These are phyloP conservation scores for Phlogophora meticulosa DNA, from an alignment of 2,888 invertebrate species.

Conservation along the genomic window DNA sequence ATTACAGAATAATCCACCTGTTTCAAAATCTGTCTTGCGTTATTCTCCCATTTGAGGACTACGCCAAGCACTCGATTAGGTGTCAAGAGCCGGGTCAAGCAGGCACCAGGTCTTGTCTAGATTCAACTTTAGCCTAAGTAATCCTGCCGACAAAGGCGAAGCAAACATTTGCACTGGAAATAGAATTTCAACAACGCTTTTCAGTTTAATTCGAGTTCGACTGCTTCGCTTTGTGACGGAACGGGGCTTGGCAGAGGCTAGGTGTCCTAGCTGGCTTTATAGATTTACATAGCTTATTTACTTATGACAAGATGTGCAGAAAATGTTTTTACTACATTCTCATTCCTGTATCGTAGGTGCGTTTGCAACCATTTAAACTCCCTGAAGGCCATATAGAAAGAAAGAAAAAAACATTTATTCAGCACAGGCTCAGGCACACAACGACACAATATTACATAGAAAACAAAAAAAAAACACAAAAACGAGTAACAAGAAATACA, in stretches of 20 bases:
- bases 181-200: constrained; percentile 63
- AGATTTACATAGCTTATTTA: not conserved
- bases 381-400: no score
- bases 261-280: not conserved
- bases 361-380: no score
- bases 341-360: no score
- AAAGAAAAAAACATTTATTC: no score
- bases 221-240: constrained; percentile 45
- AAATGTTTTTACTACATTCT: no score
- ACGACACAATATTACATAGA: no score
- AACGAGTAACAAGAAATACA: no score
- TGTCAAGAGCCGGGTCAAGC: constrained; percentile 49
- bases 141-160: constrained; percentile 50
- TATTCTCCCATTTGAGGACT: constrained; percentile 26
- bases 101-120: constrained; percentile 43
- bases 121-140: constrained; percentile 50
- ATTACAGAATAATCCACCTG: not conserved
- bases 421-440: no score
- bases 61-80: constrained; percentile 50
- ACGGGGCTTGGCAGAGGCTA: not conserved
- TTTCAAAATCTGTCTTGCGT: constrained; percentile 14
- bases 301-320: not conserved
- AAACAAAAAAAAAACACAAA: no score
- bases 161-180: constrained; percentile 65
- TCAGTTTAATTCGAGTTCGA: constrained; percentile 46